Conservation (phyloP, 1,140 invertebrate species). For the Lepidostoma basale region DNA sequence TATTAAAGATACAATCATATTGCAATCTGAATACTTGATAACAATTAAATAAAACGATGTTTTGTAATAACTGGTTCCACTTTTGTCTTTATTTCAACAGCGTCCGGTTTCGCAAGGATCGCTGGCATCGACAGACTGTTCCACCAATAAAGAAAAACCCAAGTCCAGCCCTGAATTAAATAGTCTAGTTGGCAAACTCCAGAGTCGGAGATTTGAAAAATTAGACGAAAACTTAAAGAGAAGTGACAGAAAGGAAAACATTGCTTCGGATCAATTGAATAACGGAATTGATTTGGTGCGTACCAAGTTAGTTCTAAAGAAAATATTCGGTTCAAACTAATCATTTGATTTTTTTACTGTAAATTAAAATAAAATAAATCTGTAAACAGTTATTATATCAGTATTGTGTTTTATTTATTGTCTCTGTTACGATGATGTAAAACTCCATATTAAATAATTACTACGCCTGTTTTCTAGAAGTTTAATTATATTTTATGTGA, state of each 20-base stretch:
- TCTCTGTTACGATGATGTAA: too few relatives aligned
- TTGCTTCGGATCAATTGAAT: not conserved
- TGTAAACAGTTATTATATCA: too few relatives aligned
- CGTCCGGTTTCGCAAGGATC: too few relatives aligned
- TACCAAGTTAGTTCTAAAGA: not conserved
- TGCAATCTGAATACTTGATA: not conserved
- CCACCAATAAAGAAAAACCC: not conserved
- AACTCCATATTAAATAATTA: too few relatives aligned
- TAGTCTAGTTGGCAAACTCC: conserved; percentile 4
- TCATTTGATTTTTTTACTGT: not conserved
- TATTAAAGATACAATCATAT: not conserved
- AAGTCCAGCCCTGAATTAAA: conserved; percentile 18
- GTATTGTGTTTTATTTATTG: too few relatives aligned
- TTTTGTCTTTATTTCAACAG: too few relatives aligned
- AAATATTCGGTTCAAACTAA: conserved; percentile 16
- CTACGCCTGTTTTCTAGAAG: too few relatives aligned
- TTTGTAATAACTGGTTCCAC: too few relatives aligned
- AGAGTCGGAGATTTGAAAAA: conserved; percentile 2
- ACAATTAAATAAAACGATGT: too few relatives aligned
- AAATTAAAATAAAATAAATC: too few relatives aligned
- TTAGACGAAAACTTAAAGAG: not conserved
- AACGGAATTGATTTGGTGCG: conserved; percentile 11
- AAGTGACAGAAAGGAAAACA: not conserved
- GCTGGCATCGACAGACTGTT: too few relatives aligned
- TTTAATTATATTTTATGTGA: too few relatives aligned